Base-by-base conservation (phyloP, 2,888 invertebrate genomes). In the Cetonia aurata region DNA sequence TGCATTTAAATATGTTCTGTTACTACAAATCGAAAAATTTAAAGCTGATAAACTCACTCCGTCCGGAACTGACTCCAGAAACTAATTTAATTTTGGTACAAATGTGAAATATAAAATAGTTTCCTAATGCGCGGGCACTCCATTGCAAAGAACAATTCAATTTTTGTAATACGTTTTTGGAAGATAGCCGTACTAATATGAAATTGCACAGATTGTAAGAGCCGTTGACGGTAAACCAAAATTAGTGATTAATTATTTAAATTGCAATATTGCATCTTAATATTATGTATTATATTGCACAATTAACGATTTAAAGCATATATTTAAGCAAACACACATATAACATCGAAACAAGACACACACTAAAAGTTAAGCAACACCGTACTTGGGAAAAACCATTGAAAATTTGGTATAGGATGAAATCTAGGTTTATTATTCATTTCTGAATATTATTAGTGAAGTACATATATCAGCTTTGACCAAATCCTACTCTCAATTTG, bases 1-100 rank as follows among this genome's bases (percentile, higher is more conserved):
- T 57, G 57, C 57, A 57, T 57, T 57, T 57, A 57, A 57, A 57
- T 57, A 42, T 57, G 57, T 42, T 57, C 57, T 17, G 12, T 42
- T 19, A 57, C 57, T 57, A 57, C 42, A 57, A 57, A 57, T 57
- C 57, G 57, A 57, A 57, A 57, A 57, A 57, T 42, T 56, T 57
- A 25, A 57, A 57, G 33, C 42, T 57, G 41, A 57, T 57, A 57
- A 57, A 57, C 42, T 41, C 42, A 42, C 3, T 57, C 41, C 17
- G 17, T 37, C 15, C 42, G 17, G 12, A 57, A 57, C 57, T 42
- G 10, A 37, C 37, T 42, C 57, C 12, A 17, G 25, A 57, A 57
- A 57, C 42, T 57, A 57, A 57, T 57, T 57, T 57, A 42, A 57
- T 57, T 57, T 57, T 42, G 42, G 57, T 15, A 57, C 57, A 57